Percentiles rank a stretch among this genome's conserved stretches.
These are phyloP conservation scores for Catocala nupta DNA, from an alignment of 2,888 invertebrate genomes.

Conservation along the genomic window DNA sequence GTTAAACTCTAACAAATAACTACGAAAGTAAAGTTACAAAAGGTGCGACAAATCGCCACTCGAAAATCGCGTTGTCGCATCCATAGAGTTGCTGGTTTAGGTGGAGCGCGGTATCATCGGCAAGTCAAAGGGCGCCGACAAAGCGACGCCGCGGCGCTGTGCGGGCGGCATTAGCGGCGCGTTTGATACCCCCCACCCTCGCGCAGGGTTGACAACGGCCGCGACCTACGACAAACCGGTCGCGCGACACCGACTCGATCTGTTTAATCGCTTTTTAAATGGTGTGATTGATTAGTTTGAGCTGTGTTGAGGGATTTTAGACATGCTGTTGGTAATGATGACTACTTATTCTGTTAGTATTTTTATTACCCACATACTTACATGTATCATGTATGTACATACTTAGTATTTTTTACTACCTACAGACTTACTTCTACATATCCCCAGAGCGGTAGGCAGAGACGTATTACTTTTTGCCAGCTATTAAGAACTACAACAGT, in stretches of 20 bases:
- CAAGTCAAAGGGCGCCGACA: slow-evolving; percentile 85
- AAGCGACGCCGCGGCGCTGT: slow-evolving; percentile 79
- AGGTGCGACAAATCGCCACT: slow-evolving; percentile 47
- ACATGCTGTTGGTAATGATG: too few relatives aligned
- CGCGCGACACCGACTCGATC: slow-evolving; percentile 49
- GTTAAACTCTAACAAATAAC: too few relatives aligned
- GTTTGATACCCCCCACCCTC: slow-evolving; percentile 77
- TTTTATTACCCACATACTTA: too few relatives aligned
- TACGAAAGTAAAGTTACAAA: slow-evolving; percentile 6
- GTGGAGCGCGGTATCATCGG: slow-evolving; percentile 74
- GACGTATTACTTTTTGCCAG: too few relatives aligned
- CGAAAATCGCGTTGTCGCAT: slow-evolving; percentile 49
- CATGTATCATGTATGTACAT: too few relatives aligned
- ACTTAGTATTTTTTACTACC: too few relatives aligned
- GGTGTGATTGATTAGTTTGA: slow-evolving; percentile 33
- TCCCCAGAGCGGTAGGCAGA: too few relatives aligned
- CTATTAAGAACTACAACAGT: too few relatives aligned
- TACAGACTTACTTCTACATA: too few relatives aligned
- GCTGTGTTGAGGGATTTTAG: neutral
- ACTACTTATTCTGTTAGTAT: too few relatives aligned
- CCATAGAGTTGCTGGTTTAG: slow-evolving; percentile 60
- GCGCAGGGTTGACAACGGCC: slow-evolving; percentile 71
- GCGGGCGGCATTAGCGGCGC: slow-evolving; percentile 85
- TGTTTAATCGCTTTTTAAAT: slow-evolving; percentile 63
- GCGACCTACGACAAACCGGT: slow-evolving; percentile 67